Percentiles rank a stretch among this genome's conserved stretches.
Evolutionary conservation across 2,113 vertebrate species (phyloP).

Genomic region (Urocitellus parryii): DNA sequence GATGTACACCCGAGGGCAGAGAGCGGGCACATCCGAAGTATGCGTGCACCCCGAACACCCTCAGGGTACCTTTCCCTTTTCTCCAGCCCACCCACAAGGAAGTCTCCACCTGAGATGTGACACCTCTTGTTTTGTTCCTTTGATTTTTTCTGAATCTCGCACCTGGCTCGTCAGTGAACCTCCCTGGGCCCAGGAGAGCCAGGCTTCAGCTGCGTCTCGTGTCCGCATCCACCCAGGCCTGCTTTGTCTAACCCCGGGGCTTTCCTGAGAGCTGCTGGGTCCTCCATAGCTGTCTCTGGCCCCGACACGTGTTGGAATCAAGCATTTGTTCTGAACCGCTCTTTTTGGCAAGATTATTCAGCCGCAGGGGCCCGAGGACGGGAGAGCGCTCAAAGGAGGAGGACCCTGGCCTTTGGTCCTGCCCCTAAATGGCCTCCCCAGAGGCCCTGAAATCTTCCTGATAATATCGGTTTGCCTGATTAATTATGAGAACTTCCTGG

Average conservation of each 20-base stretch:
- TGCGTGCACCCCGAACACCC: fast-evolving
- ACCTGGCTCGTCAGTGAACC: not conserved
- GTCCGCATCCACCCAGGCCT: fast-evolving
- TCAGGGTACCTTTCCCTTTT: not conserved
- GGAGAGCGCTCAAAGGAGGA: not conserved
- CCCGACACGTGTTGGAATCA: not conserved
- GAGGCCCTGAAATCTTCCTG: not conserved
- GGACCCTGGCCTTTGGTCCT: not conserved
- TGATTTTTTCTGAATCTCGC: not conserved
- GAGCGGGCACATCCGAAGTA: fast-evolving
- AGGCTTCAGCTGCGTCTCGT: not conserved
- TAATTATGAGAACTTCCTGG: not conserved
- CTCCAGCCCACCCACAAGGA: not conserved
- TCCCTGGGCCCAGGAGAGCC: not conserved
- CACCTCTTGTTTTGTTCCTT: not conserved
- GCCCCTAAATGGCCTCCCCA: not conserved
- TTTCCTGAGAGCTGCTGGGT: not conserved
- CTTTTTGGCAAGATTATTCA: not conserved
- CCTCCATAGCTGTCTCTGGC: not conserved
- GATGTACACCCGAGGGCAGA: no score
- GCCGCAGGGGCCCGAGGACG: not conserved
- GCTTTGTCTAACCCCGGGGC: not conserved
- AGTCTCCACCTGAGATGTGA: no score
- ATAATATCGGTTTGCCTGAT: not conserved
- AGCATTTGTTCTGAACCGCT: not conserved